Evolutionary conservation across 2,113 vertebrate genomes (phyloP).

Genomic region (Candoia aspera): DNA sequence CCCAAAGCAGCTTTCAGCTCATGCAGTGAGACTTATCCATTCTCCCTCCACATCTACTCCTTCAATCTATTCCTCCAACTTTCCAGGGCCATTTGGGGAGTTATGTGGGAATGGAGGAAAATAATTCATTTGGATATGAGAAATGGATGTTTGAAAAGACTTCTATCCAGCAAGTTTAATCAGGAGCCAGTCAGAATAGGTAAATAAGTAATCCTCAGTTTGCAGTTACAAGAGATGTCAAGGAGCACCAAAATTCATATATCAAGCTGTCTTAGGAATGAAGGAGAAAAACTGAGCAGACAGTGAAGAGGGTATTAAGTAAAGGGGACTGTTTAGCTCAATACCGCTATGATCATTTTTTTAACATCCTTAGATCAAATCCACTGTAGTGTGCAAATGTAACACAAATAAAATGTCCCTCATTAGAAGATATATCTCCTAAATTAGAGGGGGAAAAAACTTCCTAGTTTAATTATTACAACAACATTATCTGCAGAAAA

Average conservation of each 20-base stretch:
- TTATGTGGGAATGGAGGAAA: no score
- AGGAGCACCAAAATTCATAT: neutral
- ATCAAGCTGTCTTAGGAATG: neutral
- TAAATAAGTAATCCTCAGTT: neutral
- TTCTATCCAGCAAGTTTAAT: neutral
- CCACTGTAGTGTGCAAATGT: neutral
- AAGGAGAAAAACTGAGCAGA: neutral
- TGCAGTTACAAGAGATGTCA: neutral
- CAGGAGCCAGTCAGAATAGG: neutral
- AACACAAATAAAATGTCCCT: neutral
- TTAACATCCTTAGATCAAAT: neutral
- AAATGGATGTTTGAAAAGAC: neutral
- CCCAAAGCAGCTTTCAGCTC: neutral
- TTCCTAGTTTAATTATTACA: neutral
- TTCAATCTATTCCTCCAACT: no score
- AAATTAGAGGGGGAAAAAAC: neutral
- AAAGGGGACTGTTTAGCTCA: neutral
- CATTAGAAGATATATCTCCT: conserved; percentile 11
- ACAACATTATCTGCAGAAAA: neutral
- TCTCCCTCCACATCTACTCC: no score
- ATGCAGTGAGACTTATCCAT: no score
- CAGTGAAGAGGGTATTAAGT: neutral
- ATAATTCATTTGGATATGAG: neutral
- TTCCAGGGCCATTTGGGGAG: no score
- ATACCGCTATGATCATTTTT: conserved; percentile 6